Conservation (phyloP, 2,888 invertebrate genomes). For the Hirtodrosophila confusa region DNA sequence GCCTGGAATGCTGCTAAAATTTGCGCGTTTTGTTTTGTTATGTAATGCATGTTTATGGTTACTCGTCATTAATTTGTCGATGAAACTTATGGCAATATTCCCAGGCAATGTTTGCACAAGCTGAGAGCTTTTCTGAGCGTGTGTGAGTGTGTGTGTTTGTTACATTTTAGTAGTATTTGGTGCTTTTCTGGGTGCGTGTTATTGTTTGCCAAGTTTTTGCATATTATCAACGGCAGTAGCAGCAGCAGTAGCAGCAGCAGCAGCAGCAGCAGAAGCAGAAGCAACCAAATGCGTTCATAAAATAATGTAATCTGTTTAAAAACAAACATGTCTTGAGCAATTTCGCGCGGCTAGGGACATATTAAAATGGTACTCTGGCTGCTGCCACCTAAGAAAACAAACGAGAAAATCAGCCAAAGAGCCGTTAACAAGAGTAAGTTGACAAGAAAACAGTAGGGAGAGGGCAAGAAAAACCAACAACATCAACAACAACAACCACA, state of each 20-base stretch:
- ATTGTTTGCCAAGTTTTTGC: conserved; percentile 80
- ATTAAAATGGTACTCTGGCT: conserved; percentile 66
- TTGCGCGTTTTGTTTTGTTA: conserved; percentile 71
- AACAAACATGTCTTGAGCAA: conserved; percentile 79
- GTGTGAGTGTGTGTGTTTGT: conserved; percentile 28
- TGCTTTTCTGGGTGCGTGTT: conserved; percentile 71
- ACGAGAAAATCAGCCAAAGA: conserved; percentile 59
- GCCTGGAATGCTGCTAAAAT: conserved; percentile 35
- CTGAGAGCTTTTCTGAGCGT: conserved; percentile 49
- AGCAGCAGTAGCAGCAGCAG: conserved; percentile 19
- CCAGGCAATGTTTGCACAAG: conserved; percentile 72
- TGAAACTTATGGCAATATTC: conserved; percentile 78
- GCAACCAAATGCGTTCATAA: conserved; percentile 73
- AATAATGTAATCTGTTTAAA: conserved; percentile 79
- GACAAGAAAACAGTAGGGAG: conserved; percentile 58
- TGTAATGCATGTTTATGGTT: conserved; percentile 79
- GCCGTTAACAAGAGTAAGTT: conserved; percentile 75
- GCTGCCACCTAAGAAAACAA: conserved; percentile 66
- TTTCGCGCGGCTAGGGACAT: conserved; percentile 79
- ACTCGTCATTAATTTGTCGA: conserved; percentile 77
- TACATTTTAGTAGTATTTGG: conserved; percentile 68
- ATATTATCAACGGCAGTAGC: conserved; percentile 71
- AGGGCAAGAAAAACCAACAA: conserved; percentile 17
- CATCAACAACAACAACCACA: conserved; percentile 16
- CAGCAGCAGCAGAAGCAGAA: conserved; percentile 21